Percentiles rank a stretch among this genome's conserved stretches.
These are phyloP conservation scores for Engraulis encrasicolus DNA, from an alignment of 2,113 vertebrate species.

Conservation along the genomic window DNA sequence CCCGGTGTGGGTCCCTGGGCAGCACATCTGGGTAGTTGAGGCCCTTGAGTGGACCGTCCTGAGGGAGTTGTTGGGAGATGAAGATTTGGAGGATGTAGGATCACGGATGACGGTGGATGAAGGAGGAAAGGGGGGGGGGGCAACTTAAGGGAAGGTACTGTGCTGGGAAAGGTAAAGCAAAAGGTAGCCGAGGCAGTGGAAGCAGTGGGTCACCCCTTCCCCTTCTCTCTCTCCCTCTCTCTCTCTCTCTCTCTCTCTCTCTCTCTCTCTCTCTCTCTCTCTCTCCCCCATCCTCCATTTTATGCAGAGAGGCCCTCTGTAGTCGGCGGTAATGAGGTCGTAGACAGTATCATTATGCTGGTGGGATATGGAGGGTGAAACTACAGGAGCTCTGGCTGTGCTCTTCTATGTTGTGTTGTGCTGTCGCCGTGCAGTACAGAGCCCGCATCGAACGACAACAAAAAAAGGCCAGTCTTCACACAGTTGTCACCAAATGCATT, in stretches of 20 bases:
- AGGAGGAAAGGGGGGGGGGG: constrained; percentile 9
- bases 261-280: too few species aligned
- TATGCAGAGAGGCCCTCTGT: constrained; percentile 27
- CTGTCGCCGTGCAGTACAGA: too few species aligned
- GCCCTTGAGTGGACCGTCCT: background rate
- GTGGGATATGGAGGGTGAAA: constrained; percentile 51
- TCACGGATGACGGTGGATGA: background rate
- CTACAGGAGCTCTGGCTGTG: constrained; percentile 22
- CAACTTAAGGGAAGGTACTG: constrained; percentile 1
- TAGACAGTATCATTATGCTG: constrained; percentile 47
- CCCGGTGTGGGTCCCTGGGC: background rate
- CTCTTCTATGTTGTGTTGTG: constrained; percentile 14
- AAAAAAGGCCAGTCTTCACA: constrained; percentile 25
- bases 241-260: too few species aligned
- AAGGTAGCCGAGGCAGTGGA: too few species aligned
- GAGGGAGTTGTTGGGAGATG: background rate
- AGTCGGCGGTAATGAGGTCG: constrained; percentile 44
- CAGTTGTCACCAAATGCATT: constrained; percentile 43
- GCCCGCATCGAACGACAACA: background rate
- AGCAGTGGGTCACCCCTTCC: constrained; percentile 24
- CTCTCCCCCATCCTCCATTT: background rate
- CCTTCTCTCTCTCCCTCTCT: too few species aligned
- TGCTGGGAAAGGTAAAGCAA: constrained; percentile 25
- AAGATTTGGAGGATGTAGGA: too few species aligned
- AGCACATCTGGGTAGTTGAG: constrained; percentile 10